Base-by-base conservation (phyloP, 2,113 vertebrate genomes). In the Catharus minimus region DNA sequence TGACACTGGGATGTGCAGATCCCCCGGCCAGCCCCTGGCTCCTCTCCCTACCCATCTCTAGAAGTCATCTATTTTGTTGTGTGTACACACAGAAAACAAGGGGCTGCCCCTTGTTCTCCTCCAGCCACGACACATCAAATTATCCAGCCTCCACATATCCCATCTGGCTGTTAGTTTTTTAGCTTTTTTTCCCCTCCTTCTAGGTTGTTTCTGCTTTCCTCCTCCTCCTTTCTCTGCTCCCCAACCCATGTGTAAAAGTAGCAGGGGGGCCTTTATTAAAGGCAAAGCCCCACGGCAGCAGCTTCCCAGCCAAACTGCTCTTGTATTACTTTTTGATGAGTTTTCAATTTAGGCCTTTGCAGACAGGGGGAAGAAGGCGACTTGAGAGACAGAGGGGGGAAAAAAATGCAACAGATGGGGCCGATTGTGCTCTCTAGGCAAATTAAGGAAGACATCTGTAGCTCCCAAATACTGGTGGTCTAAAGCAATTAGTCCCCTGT, bases 241-340 rank as follows among this genome's bases (percentile, higher is more conserved):
- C 97, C 96, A 95, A 95, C 97, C 98, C 92, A 88, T 96, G 98
- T 97, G 97, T 98, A 98, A 97, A 98, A 98, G 97, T 98, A 97
- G 98, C 97, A 96, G 98, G 98, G 98, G 96, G 98, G 98, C 97
- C 97, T 97, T 98, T 98, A 98, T 98, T 98, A 98, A 98, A 98
- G 96, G 96, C 95, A 97, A 97, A 97, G 96, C 97, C 98, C 97
- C 97, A 97, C 97, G 95, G 98, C 98, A 98, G 98, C 97, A 97
- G 98, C 98, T 98, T 97, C 92, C 97, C 97, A 98, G 97, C 98
- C 98, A 99, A 99, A 99, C 98, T 98, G 98, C 98, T 99, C 98
- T 98, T 99, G 98, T 99, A 99, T 99, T 99, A 99, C 98, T 99
- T 99, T 99, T 99, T 99, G 98, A 99, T 99, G 98, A 99, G 98